Evolutionary conservation across 1,140 invertebrate species (phyloP), one percentile per base, ranked within the genome.

Genomic region (Liolophura sinensis): DNA sequence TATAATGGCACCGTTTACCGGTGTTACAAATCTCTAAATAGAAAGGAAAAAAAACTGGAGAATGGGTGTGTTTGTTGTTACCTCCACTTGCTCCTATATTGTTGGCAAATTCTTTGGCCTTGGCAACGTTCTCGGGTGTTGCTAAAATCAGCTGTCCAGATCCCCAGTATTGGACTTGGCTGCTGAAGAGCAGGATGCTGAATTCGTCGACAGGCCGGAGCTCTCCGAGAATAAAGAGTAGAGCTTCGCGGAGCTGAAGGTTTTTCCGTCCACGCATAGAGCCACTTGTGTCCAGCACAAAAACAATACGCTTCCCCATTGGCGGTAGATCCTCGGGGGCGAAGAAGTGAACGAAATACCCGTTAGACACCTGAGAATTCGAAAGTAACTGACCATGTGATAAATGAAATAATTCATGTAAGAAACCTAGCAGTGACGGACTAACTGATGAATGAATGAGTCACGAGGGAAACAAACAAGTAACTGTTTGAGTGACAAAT

Each of bases 311-410:
- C 77, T 91, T 91, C 24, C 85, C 86, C 1, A 89, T 85, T 40
- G 86, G 82, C 16, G 71, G 51, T 58, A 91, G 79, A 47, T 80
- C 81, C 16, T 77, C 68, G 1, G 91, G 90, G 1, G 90, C 87
- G 73, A 91, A 91, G 84, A 91, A 92, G 73, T 92, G 91, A 1
- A 92, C 90, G 80, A 92, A 92, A 80, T 92, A 91, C 0, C 91
- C 91, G 71, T 91, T 89, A 67, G 90, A 88, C 5, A 91, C 85
- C 88, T 90, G 79, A 7, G 69, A 56, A 63, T 15, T 40, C 3
- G 9, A 40, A 3, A 40, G 31, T 40, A 5, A 40, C 31, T 40
- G 3, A 9, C 31, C 9, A 9, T 5, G 31, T 40, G 31, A 40
- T 3, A 3, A 9, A 40, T 40, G 9, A 40, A 40, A 40, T 40